phyloP scores from a whole-genome alignment of 2,888 invertebrate genomes.

The Synergus umbraculus region DNA sequence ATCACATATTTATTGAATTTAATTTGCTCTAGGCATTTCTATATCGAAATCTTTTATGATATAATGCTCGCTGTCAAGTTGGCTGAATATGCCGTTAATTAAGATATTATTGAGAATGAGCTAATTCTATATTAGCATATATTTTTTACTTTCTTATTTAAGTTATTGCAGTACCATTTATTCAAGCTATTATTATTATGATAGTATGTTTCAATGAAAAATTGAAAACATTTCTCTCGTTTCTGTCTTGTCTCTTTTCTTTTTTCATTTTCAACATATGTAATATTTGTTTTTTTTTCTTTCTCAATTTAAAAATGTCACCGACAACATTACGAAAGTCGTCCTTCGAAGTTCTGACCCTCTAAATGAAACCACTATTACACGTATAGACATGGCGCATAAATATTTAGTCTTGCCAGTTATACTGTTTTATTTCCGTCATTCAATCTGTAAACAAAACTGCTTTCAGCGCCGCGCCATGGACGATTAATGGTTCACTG shows the following conservation, averaged over 20 bases:
- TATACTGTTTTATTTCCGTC: slow-evolving; percentile 17
- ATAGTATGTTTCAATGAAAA: too few relatives aligned
- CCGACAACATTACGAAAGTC: background rate
- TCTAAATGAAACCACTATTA: background rate
- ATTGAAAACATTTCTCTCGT: too few relatives aligned
- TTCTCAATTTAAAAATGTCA: background rate
- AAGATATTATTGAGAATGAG: slow-evolving; percentile 3
- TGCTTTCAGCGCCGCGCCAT: background rate
- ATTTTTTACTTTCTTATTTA: background rate
- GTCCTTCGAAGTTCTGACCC: background rate
- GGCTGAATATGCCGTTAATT: background rate
- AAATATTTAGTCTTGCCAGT: slow-evolving; percentile 9
- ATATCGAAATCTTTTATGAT: slow-evolving; percentile 31
- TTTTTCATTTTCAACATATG: background rate
- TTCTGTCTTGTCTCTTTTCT: too few relatives aligned
- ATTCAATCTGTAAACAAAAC: background rate
- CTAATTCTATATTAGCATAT: background rate
- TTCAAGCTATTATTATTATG: background rate
- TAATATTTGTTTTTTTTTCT: background rate
- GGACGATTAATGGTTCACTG: slow-evolving; percentile 20
- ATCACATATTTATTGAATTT: slow-evolving; percentile 48
- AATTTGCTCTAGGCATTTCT: slow-evolving; percentile 29
- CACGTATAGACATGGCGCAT: background rate
- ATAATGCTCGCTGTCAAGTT: slow-evolving; percentile 11
- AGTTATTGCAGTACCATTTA: background rate